Evolutionary conservation across 2,113 vertebrate genomes (phyloP).

Genomic region (Ranitomeya variabilis): DNA sequence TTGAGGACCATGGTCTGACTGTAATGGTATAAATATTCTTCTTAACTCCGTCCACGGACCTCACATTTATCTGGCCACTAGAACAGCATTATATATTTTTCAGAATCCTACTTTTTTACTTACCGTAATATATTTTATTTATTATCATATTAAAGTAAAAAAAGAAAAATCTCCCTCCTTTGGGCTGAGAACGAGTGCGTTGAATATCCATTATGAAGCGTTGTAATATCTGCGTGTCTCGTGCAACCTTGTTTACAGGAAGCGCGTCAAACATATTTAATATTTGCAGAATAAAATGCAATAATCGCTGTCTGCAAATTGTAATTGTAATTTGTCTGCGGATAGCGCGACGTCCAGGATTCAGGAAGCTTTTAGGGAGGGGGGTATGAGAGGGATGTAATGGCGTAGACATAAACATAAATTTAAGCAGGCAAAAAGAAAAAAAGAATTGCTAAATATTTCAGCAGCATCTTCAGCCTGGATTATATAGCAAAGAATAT

Average conservation of each 20-base stretch:
- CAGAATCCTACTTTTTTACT: not conserved
- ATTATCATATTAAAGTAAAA: not conserved
- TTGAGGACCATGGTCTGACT: no score
- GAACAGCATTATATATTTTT: not conserved
- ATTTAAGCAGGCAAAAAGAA: slow-evolving; percentile 59
- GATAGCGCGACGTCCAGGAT: not conserved
- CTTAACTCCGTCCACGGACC: not conserved
- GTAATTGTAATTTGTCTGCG: slow-evolving; percentile 4
- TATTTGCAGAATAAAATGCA: slow-evolving; percentile 16
- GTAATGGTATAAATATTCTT: not conserved
- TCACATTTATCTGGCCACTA: not conserved
- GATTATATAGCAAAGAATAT: slow-evolving; percentile 60
- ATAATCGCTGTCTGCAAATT: slow-evolving; percentile 18
- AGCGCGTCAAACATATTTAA: slow-evolving; percentile 13
- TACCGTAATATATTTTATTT: not conserved
- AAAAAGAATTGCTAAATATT: slow-evolving; percentile 62
- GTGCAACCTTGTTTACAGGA: not conserved
- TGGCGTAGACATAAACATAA: slow-evolving; percentile 25
- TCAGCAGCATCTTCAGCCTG: slow-evolving; percentile 58
- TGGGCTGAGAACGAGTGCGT: not conserved
- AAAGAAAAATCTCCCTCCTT: not conserved
- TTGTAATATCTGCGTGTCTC: not conserved
- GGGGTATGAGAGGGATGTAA: slow-evolving; percentile 2
- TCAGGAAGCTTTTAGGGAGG: not conserved
- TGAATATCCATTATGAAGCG: not conserved